Evolutionary conservation across 2,113 vertebrate species (phyloP).

Genomic region (Zingel zingel): DNA sequence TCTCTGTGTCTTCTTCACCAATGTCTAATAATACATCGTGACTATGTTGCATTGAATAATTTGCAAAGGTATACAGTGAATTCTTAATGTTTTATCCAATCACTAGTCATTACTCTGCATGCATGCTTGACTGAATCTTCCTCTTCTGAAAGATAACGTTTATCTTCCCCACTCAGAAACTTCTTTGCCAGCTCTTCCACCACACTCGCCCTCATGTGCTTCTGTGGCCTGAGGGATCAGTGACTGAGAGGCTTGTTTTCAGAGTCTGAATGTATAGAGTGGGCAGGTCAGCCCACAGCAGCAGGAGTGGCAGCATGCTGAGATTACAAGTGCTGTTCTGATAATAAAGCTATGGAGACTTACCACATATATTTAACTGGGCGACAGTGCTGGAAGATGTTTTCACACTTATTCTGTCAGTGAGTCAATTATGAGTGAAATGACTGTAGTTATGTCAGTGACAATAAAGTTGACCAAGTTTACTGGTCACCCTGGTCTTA

Average conservation of each 20-base stretch:
- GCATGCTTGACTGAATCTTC: constrained; percentile 5
- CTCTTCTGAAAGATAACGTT: constrained; percentile 14
- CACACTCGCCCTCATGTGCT: not conserved
- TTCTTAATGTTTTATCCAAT: not conserved
- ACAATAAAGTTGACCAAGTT: not conserved
- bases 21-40: constrained; percentile 16
- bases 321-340: constrained; percentile 36
- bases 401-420: constrained; percentile 38
- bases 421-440: constrained; percentile 34
- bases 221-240: constrained; percentile 1
- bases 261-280: constrained; percentile 30
- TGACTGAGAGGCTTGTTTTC: constrained; percentile 48
- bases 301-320: constrained; percentile 44
- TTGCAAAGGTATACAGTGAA: not conserved
- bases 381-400: constrained; percentile 29
- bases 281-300: constrained; percentile 34
- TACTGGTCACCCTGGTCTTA: not conserved
- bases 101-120: not conserved
- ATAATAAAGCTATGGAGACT: constrained; percentile 27
- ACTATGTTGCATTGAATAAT: not conserved
- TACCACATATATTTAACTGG: constrained; percentile 45
- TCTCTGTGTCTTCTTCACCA: constrained; percentile 12
- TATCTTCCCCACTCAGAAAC: constrained; percentile 15
- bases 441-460: constrained; percentile 14
- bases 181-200: constrained; percentile 3